A percentile compares a stretch with the other conserved stretches of the same genome.
Evolutionary conservation across 2,888 invertebrate genomes (phyloP).

Genomic region (Caenorhabditis sp.): DNA sequence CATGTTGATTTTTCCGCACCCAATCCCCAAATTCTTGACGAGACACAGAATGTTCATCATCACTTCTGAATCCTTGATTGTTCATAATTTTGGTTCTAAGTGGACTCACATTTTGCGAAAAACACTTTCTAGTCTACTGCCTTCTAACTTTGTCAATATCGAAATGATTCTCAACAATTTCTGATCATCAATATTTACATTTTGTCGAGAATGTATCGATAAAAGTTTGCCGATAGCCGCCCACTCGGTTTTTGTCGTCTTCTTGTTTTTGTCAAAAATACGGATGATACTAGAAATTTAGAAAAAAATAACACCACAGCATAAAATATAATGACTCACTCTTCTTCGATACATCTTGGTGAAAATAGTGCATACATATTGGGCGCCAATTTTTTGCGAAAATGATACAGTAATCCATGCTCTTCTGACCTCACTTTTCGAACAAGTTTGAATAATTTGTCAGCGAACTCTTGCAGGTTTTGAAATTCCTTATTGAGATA

Average conservation of each 20-base stretch:
- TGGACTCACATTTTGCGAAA: slow-evolving; percentile 34
- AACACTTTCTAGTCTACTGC: slow-evolving; percentile 19
- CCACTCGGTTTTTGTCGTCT: slow-evolving; percentile 28
- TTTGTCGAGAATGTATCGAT: slow-evolving; percentile 18
- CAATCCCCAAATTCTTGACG: slow-evolving; percentile 53
- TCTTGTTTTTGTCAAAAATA: slow-evolving; percentile 31
- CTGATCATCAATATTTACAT: slow-evolving; percentile 32
- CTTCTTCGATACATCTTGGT: slow-evolving; percentile 39
- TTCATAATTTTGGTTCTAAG: background rate
- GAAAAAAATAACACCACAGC: background rate
- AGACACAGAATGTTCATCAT: slow-evolving; percentile 31
- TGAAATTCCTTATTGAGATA: slow-evolving; percentile 27
- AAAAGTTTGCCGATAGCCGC: slow-evolving; percentile 22
- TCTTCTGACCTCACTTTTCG: slow-evolving; percentile 45
- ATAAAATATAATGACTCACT: slow-evolving; percentile 9
- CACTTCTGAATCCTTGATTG: slow-evolving; percentile 21
- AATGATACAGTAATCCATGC: slow-evolving; percentile 57
- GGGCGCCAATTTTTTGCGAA: slow-evolving; percentile 55
- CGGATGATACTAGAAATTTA: slow-evolving; percentile 29
- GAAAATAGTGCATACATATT: slow-evolving; percentile 40
- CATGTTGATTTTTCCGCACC: slow-evolving; percentile 78
- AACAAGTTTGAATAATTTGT: slow-evolving; percentile 42
- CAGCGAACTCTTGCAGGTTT: slow-evolving; percentile 27
- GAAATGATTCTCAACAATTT: slow-evolving; percentile 33
- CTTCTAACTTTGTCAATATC: slow-evolving; percentile 35